phyloP scores from a whole-genome alignment of 1,140 invertebrate genomes.

The Bathynomus jamesi region DNA sequence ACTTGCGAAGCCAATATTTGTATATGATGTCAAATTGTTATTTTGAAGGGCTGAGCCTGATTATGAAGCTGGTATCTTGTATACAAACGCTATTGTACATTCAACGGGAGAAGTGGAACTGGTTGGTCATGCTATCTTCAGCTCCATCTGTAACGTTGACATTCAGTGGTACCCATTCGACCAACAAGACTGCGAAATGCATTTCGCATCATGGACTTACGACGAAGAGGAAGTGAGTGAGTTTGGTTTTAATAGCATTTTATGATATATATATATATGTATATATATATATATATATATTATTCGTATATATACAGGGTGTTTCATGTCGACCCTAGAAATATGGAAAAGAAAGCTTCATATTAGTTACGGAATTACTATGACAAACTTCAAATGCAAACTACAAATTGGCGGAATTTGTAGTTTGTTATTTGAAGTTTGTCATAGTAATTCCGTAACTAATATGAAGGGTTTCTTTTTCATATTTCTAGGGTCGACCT shows the following conservation, averaged over 20 bases:
- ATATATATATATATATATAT: constrained; percentile 6
- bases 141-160: constrained; percentile 20
- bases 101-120: constrained; percentile 9
- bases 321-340: no score
- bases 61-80: constrained; percentile 13
- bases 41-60: constrained; percentile 17
- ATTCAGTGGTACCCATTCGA: constrained; percentile 27
- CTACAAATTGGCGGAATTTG: no score
- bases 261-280: neutral
- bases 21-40: no score
- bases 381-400: no score
- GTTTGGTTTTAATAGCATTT: neutral
- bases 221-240: constrained; percentile 12
- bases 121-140: constrained; percentile 20
- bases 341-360: no score
- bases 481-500: no score
- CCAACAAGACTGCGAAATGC: constrained; percentile 9
- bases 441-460: no score
- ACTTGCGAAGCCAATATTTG: no score
- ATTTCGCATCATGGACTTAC: constrained; percentile 23
- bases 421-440: no score
- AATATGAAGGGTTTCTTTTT: no score
- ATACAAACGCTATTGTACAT: constrained; percentile 19
- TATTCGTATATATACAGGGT: no score
- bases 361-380: no score